These are phyloP conservation scores for Taurulus bubalis DNA, from an alignment of 2,113 vertebrate genomes.

Conservation along the genomic window DNA sequence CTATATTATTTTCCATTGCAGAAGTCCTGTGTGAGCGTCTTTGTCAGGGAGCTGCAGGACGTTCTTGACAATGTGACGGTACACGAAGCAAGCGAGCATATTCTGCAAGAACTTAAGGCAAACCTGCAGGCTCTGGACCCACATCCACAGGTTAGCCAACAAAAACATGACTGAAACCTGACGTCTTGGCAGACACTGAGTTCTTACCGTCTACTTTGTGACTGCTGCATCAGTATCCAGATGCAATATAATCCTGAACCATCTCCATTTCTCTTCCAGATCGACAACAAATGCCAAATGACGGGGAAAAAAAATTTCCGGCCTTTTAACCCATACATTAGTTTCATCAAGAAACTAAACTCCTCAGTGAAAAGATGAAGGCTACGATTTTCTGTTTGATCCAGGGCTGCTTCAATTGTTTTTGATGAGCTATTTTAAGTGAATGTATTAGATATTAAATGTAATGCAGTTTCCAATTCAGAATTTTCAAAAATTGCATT, in stretches of 20 bases:
- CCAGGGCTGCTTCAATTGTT: neutral
- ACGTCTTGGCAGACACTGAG: neutral
- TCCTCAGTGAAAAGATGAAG: neutral
- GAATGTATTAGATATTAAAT: constrained; percentile 6
- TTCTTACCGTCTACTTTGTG: neutral
- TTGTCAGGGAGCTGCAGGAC: neutral
- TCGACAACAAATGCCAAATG: rapidly evolving
- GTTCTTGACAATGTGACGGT: constrained; percentile 14
- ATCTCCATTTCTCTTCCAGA: constrained; percentile 44
- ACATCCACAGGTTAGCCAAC: neutral
- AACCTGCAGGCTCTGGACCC: rapidly evolving
- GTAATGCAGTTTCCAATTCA: neutral
- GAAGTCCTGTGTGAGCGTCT: neutral
- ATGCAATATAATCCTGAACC: neutral
- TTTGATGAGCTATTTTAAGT: neutral
- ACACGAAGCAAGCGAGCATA: rapidly evolving
- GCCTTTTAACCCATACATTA: rapidly evolving
- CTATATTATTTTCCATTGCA: constrained; percentile 20
- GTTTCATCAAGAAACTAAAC: neutral
- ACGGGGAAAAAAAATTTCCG: no score
- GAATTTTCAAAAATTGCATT: neutral
- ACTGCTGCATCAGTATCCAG: neutral
- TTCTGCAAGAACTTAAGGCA: rapidly evolving
- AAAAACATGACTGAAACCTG: neutral
- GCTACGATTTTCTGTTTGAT: neutral